phyloP scores from a whole-genome alignment of 2,888 invertebrate genomes.

The Pasiphila rectangulata region DNA sequence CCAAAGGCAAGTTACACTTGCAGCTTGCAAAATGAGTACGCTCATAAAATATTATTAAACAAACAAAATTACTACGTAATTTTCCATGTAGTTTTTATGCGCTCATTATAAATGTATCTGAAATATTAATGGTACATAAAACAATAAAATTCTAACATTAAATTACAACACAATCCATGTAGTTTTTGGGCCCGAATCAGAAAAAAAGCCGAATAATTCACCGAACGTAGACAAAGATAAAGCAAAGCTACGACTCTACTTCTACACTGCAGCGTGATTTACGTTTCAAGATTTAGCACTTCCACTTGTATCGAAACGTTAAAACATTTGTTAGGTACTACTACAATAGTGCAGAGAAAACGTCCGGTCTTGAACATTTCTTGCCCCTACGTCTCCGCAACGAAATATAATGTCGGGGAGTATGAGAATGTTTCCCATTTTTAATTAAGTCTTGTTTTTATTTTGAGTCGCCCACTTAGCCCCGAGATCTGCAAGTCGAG shows the following conservation, averaged over 20 bases:
- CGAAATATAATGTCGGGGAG: conserved; percentile 40
- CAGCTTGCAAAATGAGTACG: too few species aligned
- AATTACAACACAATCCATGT: too few species aligned
- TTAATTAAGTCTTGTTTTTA: conserved; percentile 62
- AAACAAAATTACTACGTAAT: too few species aligned
- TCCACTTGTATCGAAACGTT: conserved; percentile 67
- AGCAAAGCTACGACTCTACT: conserved; percentile 5
- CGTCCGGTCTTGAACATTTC: conserved; percentile 42
- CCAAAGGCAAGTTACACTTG: too few species aligned
- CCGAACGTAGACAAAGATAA: conserved; percentile 12
- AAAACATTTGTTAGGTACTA: conserved; percentile 60
- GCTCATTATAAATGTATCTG: too few species aligned
- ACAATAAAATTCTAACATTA: too few species aligned
- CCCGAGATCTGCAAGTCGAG: conserved; percentile 44
- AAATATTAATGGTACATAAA: too few species aligned
- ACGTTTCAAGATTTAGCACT: conserved; percentile 64
- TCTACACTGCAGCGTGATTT: conserved; percentile 53
- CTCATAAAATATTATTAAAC: too few species aligned
- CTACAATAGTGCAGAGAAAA: conserved; percentile 46
- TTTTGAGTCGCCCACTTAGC: conserved; percentile 45
- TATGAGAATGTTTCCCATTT: conserved; percentile 46
- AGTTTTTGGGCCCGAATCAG: background rate
- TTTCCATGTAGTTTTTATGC: too few species aligned
- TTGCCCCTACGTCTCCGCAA: conserved; percentile 37
- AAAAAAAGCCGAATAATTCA: conserved; percentile 6